Evolutionary conservation across 2,888 invertebrate species (phyloP).

Genomic region (Hypena proboscidalis): DNA sequence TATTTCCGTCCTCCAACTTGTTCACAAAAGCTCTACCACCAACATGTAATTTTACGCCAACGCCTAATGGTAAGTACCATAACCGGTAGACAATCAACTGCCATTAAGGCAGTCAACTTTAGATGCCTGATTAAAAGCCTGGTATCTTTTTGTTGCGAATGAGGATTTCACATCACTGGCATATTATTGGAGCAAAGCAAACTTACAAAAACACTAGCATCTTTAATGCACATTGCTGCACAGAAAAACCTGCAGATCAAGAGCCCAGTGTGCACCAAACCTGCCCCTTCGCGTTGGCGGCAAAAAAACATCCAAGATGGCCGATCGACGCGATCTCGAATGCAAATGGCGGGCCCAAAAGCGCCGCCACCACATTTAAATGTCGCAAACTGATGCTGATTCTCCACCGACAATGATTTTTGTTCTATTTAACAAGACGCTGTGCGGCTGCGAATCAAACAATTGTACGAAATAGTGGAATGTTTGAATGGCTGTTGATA

Average conservation of each 20-base stretch:
- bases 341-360: conserved; percentile 79
- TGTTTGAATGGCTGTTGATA: conserved; percentile 50
- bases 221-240: too few relatives aligned
- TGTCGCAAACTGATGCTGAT: conserved; percentile 71
- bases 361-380: conserved; percentile 80
- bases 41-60: too few relatives aligned
- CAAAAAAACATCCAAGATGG: conserved; percentile 72
- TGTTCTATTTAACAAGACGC: conserved; percentile 75
- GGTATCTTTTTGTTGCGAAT: too few relatives aligned
- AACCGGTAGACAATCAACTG: too few relatives aligned
- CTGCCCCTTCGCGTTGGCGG: conserved; percentile 48
- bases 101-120: too few relatives aligned
- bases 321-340: conserved; percentile 76
- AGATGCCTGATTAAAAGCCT: too few relatives aligned
- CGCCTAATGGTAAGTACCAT: too few relatives aligned
- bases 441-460: conserved; percentile 53
- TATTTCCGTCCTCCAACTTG: too few relatives aligned
- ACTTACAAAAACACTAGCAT: too few relatives aligned
- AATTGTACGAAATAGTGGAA: conserved; percentile 48
- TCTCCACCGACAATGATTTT: conserved; percentile 60
- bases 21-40: too few relatives aligned
- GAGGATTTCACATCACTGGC: too few relatives aligned
- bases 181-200: too few relatives aligned
- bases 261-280: conserved; percentile 39
- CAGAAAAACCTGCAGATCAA: background rate